These are phyloP conservation scores for Sciaenops ocellatus DNA, from an alignment of 2,797 vertebrate species.

Conservation along the genomic window DNA sequence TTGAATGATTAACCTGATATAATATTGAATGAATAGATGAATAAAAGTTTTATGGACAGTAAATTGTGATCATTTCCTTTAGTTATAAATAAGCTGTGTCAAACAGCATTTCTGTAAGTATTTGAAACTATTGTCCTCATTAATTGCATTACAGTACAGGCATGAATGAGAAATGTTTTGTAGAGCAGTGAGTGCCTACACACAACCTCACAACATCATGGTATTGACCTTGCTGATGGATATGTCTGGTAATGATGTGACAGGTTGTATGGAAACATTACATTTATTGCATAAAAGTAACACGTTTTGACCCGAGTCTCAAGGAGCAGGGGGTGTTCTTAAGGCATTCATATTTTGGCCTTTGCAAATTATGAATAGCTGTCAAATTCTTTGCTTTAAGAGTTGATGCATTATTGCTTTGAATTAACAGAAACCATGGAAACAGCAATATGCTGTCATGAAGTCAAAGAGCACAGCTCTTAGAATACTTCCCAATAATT, in stretches of 20 bases:
- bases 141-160: neutral
- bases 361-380: slow-evolving; percentile 48
- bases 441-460: slow-evolving; percentile 59
- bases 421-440: slow-evolving; percentile 76
- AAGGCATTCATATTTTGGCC: slow-evolving; percentile 27
- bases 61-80: neutral
- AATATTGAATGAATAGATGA: neutral
- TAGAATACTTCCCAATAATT: slow-evolving; percentile 60
- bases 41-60: neutral
- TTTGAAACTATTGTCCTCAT: slow-evolving; percentile 2
- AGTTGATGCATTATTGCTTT: slow-evolving; percentile 62
- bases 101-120: neutral
- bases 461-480: slow-evolving; percentile 59
- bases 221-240: slow-evolving; percentile 39
- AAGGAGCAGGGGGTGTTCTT: slow-evolving; percentile 16
- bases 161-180: slow-evolving; percentile 20
- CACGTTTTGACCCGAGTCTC: slow-evolving; percentile 33
- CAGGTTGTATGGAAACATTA: slow-evolving; percentile 43
- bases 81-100: neutral
- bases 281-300: slow-evolving; percentile 37
- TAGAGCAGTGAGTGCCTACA: slow-evolving; percentile 3
- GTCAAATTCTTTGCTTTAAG: slow-evolving; percentile 48
- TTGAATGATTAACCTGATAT: neutral
- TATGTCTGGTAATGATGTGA: slow-evolving; percentile 41
- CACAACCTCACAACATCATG: slow-evolving; percentile 1